These are phyloP conservation scores for Allophyes oxyacanthae DNA, from an alignment of 2,888 invertebrate species.

Conservation along the genomic window DNA sequence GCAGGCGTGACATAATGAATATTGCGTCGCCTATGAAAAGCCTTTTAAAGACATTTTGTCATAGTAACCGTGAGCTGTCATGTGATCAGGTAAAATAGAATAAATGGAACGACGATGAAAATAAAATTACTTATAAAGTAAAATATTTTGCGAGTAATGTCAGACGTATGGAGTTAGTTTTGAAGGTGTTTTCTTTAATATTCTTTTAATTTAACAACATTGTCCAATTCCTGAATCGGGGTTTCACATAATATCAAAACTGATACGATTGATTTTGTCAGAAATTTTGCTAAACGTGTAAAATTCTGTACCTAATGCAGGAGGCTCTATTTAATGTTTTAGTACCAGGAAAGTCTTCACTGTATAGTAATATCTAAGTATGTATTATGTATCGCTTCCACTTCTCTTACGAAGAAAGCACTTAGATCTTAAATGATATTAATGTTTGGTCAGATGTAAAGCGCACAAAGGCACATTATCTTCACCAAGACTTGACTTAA, in stretches of 20 bases:
- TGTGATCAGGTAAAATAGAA: conserved; percentile 41
- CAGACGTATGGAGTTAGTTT: no score
- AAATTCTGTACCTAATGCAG: neutral
- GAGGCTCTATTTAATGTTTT: neutral
- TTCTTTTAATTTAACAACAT: no score
- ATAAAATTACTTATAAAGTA: neutral
- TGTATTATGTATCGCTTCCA: conserved; percentile 2
- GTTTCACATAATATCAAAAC: no score
- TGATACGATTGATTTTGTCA: no score
- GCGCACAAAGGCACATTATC: conserved; percentile 20
- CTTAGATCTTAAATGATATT: conserved; percentile 45
- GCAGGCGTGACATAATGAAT: conserved; percentile 74
- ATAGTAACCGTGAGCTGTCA: conserved; percentile 45
- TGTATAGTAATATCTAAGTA: neutral
- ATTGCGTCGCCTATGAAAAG: conserved; percentile 67
- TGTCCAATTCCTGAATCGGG: no score
- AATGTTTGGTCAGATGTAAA: conserved; percentile 42
- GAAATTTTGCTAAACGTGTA: neutral
- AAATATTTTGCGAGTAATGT: no score
- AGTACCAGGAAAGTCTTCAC: neutral
- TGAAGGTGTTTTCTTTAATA: no score
- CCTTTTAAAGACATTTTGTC: conserved; percentile 63
- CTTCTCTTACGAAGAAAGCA: conserved; percentile 26
- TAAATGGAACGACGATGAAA: conserved; percentile 19
- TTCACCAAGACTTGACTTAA: conserved; percentile 13